phyloP scores from a whole-genome alignment of 2,797 vertebrate species.

The Poecilia velifera region DNA sequence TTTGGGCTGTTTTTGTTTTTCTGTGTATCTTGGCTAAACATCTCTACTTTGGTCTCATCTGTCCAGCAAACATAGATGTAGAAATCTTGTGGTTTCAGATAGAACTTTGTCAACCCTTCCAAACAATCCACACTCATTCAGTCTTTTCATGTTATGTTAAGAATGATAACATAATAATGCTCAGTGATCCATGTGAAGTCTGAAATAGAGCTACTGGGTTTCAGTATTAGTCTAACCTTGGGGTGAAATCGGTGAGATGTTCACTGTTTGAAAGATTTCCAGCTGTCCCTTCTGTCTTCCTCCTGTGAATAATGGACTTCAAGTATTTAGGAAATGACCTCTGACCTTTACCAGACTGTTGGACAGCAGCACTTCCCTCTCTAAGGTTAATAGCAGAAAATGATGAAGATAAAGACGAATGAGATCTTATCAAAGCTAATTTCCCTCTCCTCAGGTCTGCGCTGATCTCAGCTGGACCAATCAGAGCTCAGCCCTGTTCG shows the following conservation, averaged over 20 bases:
- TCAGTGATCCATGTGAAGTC: neutral
- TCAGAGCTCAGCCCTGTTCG: constrained; percentile 75
- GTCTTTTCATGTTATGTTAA: neutral
- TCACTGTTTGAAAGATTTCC: neutral
- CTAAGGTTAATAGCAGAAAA: neutral
- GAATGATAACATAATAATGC: neutral
- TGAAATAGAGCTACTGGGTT: neutral
- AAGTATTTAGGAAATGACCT: neutral
- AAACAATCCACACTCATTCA: neutral
- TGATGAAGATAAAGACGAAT: neutral
- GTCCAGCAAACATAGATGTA: neutral
- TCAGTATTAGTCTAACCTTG: neutral
- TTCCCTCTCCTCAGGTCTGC: constrained; percentile 78
- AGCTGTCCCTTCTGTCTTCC: neutral
- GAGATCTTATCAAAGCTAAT: neutral
- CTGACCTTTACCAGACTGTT: neutral
- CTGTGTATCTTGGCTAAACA: neutral
- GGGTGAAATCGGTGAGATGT: neutral
- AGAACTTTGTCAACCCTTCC: neutral
- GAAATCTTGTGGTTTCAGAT: neutral
- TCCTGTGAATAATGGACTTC: neutral
- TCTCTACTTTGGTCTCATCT: neutral
- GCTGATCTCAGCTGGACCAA: constrained; percentile 72
- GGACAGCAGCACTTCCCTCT: neutral
- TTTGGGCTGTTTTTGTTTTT: neutral